A percentile compares a stretch with the other conserved stretches of the same genome.
These are phyloP conservation scores for Xylocampa areola DNA, from an alignment of 2,888 invertebrate species.

Conservation along the genomic window DNA sequence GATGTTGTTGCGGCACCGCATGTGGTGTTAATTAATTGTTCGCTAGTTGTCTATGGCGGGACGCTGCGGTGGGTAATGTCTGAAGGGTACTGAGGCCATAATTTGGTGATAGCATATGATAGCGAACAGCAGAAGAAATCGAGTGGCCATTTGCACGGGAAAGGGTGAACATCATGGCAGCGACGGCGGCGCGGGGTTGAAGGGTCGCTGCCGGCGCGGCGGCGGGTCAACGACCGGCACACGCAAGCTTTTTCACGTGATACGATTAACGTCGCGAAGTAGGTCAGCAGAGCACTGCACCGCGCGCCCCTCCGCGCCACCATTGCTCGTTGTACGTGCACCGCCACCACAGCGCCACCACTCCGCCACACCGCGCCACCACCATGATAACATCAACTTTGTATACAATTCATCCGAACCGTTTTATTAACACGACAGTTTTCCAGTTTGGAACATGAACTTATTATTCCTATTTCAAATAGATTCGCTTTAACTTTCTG, in stretches of 20 bases:
- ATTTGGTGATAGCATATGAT: neutral
- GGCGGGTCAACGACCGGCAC: constrained; percentile 74
- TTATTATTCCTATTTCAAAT: constrained; percentile 24
- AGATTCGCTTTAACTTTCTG: constrained; percentile 23
- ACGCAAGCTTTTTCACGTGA: constrained; percentile 83
- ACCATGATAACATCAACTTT: constrained; percentile 43
- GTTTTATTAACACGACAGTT: constrained; percentile 28
- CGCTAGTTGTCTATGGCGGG: neutral
- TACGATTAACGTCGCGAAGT: constrained; percentile 79
- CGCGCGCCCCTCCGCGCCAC: constrained; percentile 58
- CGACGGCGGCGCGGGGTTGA: constrained; percentile 38
- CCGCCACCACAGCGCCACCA: constrained; percentile 34
- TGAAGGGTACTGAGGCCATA: no score
- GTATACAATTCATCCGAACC: constrained; percentile 26
- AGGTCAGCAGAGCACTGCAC: constrained; percentile 79
- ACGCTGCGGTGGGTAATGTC: no score
- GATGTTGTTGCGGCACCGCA: neutral
- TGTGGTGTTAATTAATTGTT: neutral
- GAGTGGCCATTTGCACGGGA: constrained; percentile 33
- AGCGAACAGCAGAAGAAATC: constrained; percentile 19
- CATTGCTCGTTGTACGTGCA: constrained; percentile 46
- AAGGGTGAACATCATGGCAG: constrained; percentile 18
- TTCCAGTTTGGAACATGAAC: constrained; percentile 7
- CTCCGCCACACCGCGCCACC: constrained; percentile 31
- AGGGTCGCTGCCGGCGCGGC: constrained; percentile 58